Conservation (phyloP, 2,113 vertebrate genomes). For the Austrofundulus limnaeus region DNA sequence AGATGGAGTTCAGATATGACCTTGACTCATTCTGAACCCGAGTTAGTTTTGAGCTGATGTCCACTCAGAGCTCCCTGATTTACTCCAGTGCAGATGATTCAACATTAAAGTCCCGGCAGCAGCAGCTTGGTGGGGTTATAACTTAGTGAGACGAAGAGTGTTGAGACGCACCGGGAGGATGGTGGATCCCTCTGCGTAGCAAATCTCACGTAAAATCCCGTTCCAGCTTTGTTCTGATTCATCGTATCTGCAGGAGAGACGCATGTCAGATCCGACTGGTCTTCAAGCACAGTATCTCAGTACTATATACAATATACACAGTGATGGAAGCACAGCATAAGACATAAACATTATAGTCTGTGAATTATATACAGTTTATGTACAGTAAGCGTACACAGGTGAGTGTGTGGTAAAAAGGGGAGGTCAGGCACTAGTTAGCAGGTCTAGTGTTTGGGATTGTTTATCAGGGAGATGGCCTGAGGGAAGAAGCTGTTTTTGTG, state of each 20-base stretch:
- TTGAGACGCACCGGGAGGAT: slow-evolving; percentile 89
- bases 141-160: slow-evolving; percentile 88
- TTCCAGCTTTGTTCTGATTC: slow-evolving; percentile 89
- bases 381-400: no score
- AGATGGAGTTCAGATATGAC: background rate
- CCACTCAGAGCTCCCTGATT: background rate
- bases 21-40: slow-evolving; percentile 3
- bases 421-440: no score
- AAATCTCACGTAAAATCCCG: slow-evolving; percentile 90
- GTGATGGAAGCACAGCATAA: no score
- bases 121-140: slow-evolving; percentile 70
- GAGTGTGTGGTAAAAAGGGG: no score
- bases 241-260: slow-evolving; percentile 69
- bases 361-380: no score
- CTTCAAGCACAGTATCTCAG: no score
- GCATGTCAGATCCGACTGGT: background rate
- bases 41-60: slow-evolving; percentile 4
- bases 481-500: no score
- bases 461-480: no score
- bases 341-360: no score
- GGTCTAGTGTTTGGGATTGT: no score
- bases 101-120: background rate
- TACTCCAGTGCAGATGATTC: background rate
- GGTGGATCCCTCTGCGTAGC: slow-evolving; percentile 86
- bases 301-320: no score